A percentile compares a stretch with the other conserved stretches of the same genome.
Evolutionary conservation across 2,797 vertebrate species (phyloP).

Genomic region (Acanthopagrus latus): DNA sequence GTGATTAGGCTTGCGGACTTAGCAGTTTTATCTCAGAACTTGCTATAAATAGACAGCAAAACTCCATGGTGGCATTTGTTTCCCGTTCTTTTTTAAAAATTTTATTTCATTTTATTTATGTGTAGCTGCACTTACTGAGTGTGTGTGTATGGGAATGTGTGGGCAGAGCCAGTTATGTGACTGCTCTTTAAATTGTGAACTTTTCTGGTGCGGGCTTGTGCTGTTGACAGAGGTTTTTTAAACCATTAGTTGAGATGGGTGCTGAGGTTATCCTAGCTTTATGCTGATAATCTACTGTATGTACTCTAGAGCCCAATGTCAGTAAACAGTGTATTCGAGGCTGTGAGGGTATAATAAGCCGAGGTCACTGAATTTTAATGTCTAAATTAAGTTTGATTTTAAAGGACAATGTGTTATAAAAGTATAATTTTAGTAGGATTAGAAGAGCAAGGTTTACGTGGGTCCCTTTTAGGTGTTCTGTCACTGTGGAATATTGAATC

Average conservation of each 20-base stretch:
- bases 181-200: slow-evolving; percentile 21
- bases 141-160: background rate
- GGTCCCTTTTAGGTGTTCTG: background rate
- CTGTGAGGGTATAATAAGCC: background rate
- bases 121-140: background rate
- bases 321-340: background rate
- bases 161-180: background rate
- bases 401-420: background rate
- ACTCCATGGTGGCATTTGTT: slow-evolving; percentile 6
- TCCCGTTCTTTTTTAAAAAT: background rate
- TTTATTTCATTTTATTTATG: background rate
- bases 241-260: background rate
- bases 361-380: background rate
- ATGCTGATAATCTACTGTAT: background rate
- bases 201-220: slow-evolving; percentile 6
- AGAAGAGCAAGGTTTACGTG: background rate
- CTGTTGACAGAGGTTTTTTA: background rate
- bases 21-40: slow-evolving; percentile 33
- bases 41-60: background rate
- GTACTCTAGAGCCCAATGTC: background rate
- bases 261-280: background rate
- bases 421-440: background rate
- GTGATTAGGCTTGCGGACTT: slow-evolving; percentile 13
- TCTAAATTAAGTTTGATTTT: background rate
- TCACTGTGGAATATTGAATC: background rate